Percentiles rank a stretch among this genome's conserved stretches.
phyloP scores from a whole-genome alignment of 2,888 invertebrate genomes.

The Lithophane ornitopus region DNA sequence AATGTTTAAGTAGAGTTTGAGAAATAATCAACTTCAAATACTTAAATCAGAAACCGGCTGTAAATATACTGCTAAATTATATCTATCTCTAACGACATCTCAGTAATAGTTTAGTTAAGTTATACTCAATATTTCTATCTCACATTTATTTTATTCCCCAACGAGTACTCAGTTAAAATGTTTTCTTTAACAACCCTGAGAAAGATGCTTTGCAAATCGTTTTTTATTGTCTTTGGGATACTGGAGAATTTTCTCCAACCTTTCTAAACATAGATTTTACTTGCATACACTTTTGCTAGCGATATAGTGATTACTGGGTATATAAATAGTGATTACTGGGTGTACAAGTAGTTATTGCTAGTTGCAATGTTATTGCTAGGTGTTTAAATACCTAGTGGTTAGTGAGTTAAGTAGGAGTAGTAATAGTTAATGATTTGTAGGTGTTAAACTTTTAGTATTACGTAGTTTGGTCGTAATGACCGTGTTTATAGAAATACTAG shows the following conservation, averaged over 20 bases:
- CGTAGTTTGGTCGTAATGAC: neutral
- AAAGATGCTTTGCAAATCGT: slow-evolving; percentile 36
- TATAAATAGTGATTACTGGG: neutral
- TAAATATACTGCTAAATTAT: too few species aligned
- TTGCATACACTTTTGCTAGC: slow-evolving; percentile 11
- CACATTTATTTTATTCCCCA: neutral
- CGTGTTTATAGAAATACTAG: neutral
- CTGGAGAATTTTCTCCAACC: slow-evolving; percentile 21
- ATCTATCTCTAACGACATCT: neutral
- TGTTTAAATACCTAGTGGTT: slow-evolving; percentile 1
- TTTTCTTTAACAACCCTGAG: slow-evolving; percentile 36
- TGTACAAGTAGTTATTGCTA: neutral
- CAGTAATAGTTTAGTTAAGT: neutral
- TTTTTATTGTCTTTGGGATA: slow-evolving; percentile 49
- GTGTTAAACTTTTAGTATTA: neutral
- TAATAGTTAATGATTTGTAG: neutral
- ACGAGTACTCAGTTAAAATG: neutral
- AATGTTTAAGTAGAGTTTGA: too few species aligned
- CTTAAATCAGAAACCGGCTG: too few species aligned
- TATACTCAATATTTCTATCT: neutral
- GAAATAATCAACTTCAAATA: too few species aligned
- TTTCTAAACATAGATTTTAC: slow-evolving; percentile 16
- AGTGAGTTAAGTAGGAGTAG: neutral
- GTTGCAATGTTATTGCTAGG: neutral
- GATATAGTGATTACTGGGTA: neutral